phyloP scores from a whole-genome alignment of 2,888 invertebrate species.

The Campoplex nolae region DNA sequence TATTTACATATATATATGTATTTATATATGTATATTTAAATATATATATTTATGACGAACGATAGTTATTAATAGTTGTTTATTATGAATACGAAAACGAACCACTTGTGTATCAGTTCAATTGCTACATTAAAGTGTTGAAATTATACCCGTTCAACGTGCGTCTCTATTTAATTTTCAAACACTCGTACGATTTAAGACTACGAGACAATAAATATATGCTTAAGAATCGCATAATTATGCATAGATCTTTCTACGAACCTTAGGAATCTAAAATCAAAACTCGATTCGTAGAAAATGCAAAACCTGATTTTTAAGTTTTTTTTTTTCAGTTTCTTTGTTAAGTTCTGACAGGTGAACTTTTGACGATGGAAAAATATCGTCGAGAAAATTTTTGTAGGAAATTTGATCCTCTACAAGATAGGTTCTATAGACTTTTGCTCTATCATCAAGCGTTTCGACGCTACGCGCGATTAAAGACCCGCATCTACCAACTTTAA shows the following conservation, averaged over 20 bases:
- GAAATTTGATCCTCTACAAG: neutral
- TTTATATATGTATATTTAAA: slow-evolving; percentile 44
- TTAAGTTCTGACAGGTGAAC: neutral
- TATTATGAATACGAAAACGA: slow-evolving; percentile 80
- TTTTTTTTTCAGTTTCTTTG: neutral
- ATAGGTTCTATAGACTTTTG: neutral
- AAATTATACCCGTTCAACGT: slow-evolving; percentile 82
- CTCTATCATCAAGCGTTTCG: neutral
- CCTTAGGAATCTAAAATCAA: neutral
- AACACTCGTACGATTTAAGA: slow-evolving; percentile 16
- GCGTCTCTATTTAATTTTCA: slow-evolving; percentile 49
- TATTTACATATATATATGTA: slow-evolving; percentile 70
- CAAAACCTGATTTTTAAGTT: neutral
- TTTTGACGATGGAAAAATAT: neutral
- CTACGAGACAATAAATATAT: too few relatives aligned
- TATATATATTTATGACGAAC: slow-evolving; percentile 78
- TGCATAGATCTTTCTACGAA: neutral
- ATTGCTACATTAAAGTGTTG: slow-evolving; percentile 83
- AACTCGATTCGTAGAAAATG: neutral
- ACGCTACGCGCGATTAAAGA: neutral
- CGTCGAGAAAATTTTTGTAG: neutral
- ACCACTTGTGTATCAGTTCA: slow-evolving; percentile 81
- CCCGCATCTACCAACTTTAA: neutral
- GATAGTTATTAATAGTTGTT: slow-evolving; percentile 81
- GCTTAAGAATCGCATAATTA: too few relatives aligned